Evolutionary conservation across 2,113 vertebrate genomes (phyloP).

Genomic region (Desmodus rotundus): DNA sequence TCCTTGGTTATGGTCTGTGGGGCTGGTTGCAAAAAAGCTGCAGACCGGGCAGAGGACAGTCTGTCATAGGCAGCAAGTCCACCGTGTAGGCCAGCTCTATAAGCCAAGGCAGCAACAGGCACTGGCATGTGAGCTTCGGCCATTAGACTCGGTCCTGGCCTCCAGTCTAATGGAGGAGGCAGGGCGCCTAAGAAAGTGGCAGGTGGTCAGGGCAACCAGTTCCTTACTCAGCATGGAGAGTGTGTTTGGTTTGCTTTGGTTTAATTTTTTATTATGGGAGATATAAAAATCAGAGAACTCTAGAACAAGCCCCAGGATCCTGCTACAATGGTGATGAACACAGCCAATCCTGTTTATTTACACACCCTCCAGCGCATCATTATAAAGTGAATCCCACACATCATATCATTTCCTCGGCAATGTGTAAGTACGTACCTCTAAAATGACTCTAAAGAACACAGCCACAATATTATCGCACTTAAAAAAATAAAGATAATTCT

Average conservation of each 20-base stretch:
- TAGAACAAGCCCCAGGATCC: background rate
- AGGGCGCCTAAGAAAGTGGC: background rate
- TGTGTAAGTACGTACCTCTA: background rate
- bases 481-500: background rate
- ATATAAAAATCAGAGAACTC: background rate
- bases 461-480: background rate
- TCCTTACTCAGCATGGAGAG: background rate
- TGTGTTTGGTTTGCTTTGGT: background rate
- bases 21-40: background rate
- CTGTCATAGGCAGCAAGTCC: background rate
- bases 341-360: background rate
- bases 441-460: background rate
- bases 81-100: background rate
- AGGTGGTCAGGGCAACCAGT: background rate
- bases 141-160: background rate
- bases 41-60: background rate
- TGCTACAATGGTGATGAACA: background rate
- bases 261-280: background rate
- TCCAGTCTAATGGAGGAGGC: background rate
- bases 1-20: background rate
- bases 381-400: background rate
- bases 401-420: background rate
- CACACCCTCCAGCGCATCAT: background rate
- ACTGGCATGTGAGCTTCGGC: background rate
- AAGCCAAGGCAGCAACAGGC: background rate